These are phyloP conservation scores for Rostratula benghalensis DNA, from an alignment of 2,113 vertebrate genomes.

Conservation along the genomic window DNA sequence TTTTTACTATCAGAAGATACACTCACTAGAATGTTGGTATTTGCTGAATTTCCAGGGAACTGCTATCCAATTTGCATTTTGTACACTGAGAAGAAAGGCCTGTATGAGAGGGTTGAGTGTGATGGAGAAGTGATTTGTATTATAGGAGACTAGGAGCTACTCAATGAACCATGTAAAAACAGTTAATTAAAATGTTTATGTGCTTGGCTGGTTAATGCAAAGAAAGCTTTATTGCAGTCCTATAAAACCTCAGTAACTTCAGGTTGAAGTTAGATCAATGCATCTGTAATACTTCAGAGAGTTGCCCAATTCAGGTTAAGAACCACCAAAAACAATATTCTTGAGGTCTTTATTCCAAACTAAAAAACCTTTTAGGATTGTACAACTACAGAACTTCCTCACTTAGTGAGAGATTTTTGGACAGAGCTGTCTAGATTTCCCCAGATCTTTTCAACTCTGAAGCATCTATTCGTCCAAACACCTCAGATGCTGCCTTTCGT, in stretches of 20 bases:
- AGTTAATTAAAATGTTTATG: slow-evolving; percentile 86
- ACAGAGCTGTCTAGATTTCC: not conserved
- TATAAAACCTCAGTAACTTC: slow-evolving; percentile 72
- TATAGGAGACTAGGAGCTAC: slow-evolving; percentile 69
- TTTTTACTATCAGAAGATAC: not conserved
- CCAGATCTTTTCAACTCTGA: not conserved
- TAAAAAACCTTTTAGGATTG: not conserved
- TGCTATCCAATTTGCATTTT: slow-evolving; percentile 46
- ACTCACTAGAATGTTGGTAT: not conserved
- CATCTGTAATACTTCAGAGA: slow-evolving; percentile 47
- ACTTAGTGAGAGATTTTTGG: not conserved
- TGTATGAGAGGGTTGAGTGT: not conserved
- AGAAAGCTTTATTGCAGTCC: slow-evolving; percentile 77
- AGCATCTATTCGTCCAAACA: too few relatives aligned
- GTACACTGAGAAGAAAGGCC: slow-evolving; percentile 40
- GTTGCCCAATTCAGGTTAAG: not conserved
- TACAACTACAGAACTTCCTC: not conserved
- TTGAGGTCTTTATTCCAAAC: not conserved
- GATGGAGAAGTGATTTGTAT: slow-evolving; percentile 71
- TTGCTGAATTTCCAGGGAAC: not conserved
- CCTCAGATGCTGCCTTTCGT: too few relatives aligned
- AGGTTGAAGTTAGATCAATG: slow-evolving; percentile 55
- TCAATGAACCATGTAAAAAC: slow-evolving; percentile 80
- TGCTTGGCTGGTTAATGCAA: slow-evolving; percentile 79
- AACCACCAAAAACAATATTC: not conserved